Evolutionary conservation across 1,140 invertebrate genomes (phyloP).

Genomic region (Drosophila takahashii): DNA sequence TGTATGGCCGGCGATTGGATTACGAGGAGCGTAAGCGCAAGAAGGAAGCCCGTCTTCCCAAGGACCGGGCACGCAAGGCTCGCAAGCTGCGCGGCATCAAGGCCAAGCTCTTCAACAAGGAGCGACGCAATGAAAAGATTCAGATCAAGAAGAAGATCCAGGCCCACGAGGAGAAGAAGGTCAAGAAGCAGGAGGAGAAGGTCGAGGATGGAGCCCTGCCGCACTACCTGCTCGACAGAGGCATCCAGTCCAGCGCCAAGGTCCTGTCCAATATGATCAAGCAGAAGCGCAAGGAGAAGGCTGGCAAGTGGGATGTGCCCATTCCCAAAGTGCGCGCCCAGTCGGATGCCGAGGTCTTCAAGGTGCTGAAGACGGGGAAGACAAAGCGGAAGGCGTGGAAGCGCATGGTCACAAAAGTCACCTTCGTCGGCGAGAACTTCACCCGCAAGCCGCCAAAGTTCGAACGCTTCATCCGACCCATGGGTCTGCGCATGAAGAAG

Average conservation of each 20-base stretch:
- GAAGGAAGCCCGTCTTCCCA: constrained; percentile 95
- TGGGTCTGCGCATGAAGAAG: constrained; percentile 98
- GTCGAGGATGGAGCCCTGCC: constrained; percentile 96
- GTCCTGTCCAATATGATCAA: constrained; percentile 99
- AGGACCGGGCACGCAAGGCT: constrained; percentile 95
- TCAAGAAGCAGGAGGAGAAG: constrained; percentile 94
- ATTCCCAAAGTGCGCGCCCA: constrained; percentile 99
- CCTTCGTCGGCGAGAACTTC: constrained; percentile 98
- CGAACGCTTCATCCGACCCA: constrained; percentile 99
- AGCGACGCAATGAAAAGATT: constrained; percentile 98
- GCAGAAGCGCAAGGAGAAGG: constrained; percentile 99
- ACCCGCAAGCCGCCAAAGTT: constrained; percentile 99
- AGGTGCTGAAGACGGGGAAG: constrained; percentile 97
- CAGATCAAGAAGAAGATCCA: constrained; percentile 99
- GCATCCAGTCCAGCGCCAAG: constrained; percentile 97
- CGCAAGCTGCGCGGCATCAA: constrained; percentile 97
- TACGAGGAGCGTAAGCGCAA: constrained; percentile 99
- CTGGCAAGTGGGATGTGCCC: constrained; percentile 99
- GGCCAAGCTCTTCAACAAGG: constrained; percentile 98
- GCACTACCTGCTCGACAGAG: constrained; percentile 98
- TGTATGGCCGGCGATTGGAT: constrained; percentile 97
- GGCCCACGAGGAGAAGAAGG: constrained; percentile 95
- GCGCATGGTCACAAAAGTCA: constrained; percentile 99
- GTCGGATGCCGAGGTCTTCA: constrained; percentile 99
- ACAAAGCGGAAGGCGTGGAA: constrained; percentile 99